Evolutionary conservation across 2,888 invertebrate genomes (phyloP).

Genomic region (Siphonodentalium dalli): DNA sequence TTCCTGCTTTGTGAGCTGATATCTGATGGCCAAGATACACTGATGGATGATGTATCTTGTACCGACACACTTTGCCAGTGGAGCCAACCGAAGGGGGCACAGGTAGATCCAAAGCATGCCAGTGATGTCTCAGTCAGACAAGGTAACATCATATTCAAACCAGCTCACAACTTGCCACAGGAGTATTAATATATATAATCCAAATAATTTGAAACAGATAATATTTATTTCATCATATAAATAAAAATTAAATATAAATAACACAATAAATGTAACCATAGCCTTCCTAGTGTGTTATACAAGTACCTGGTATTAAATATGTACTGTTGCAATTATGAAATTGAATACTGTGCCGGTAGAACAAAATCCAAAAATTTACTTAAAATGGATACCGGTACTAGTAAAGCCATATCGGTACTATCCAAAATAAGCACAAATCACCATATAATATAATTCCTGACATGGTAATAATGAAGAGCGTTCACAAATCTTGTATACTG

Average conservation of each 20-base stretch:
- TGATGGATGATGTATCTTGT: slow-evolving; percentile 2
- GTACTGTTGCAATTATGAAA: too few species aligned
- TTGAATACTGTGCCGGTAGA: too few species aligned
- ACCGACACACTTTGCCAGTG: slow-evolving; percentile 12
- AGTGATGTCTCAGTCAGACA: not conserved
- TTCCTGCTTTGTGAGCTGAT: slow-evolving; percentile 7
- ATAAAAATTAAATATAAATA: not conserved
- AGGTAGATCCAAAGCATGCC: not conserved
- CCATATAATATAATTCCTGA: not conserved
- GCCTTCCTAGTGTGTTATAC: too few species aligned
- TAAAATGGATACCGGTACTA: too few species aligned
- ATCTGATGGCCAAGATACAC: not conserved
- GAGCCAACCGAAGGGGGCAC: slow-evolving; percentile 13
- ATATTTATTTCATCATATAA: too few species aligned
- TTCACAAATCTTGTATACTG: not conserved
- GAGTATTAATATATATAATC: too few species aligned
- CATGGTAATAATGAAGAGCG: too few species aligned
- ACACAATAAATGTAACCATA: not conserved
- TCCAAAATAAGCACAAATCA: not conserved
- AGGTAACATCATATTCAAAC: not conserved
- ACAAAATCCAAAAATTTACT: too few species aligned
- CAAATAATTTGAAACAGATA: too few species aligned
- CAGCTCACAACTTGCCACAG: too few species aligned
- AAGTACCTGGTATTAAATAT: too few species aligned
- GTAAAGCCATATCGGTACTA: too few species aligned